These are phyloP conservation scores for Leptobrachium leishanense DNA, from an alignment of 2,113 vertebrate genomes.

Conservation along the genomic window DNA sequence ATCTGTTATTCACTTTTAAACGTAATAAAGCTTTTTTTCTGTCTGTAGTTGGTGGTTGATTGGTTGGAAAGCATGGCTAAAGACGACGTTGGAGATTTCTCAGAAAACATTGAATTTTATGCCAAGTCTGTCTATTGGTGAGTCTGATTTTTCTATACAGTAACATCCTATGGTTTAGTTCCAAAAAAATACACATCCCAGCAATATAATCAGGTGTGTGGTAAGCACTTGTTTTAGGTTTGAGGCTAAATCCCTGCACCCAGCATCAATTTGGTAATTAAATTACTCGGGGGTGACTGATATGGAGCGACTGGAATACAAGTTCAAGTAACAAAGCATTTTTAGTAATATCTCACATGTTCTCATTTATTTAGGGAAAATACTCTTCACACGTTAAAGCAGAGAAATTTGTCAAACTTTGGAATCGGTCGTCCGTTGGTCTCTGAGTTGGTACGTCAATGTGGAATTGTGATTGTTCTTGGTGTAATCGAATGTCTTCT, in stretches of 20 bases:
- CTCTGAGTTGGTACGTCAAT: constrained; percentile 84
- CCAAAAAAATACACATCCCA: too few relatives aligned
- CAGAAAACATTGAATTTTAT: constrained; percentile 96
- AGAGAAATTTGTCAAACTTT: constrained; percentile 69
- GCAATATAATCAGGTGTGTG: too few relatives aligned
- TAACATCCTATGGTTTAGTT: too few relatives aligned
- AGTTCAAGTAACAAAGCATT: too few relatives aligned
- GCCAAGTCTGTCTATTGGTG: constrained; percentile 97
- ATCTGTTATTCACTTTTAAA: too few relatives aligned
- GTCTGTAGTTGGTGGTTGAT: constrained; percentile 88
- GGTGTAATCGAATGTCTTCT: too few relatives aligned
- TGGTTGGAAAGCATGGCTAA: constrained; percentile 97
- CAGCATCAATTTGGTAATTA: too few relatives aligned
- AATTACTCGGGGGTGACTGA: too few relatives aligned
- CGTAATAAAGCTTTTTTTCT: not conserved
- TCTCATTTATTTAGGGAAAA: constrained; percentile 83
- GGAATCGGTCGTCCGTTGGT: constrained; percentile 82
- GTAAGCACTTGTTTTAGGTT: too few relatives aligned
- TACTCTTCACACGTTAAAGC: constrained; percentile 85
- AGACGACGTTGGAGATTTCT: constrained; percentile 93
- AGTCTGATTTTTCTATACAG: constrained; percentile 55
- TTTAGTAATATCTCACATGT: too few relatives aligned
- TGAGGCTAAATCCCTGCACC: too few relatives aligned
- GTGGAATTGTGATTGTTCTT: not conserved
- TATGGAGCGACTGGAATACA: too few relatives aligned